Base-by-base conservation (phyloP, 2,888 invertebrate species). In the Sesamia inferens region DNA sequence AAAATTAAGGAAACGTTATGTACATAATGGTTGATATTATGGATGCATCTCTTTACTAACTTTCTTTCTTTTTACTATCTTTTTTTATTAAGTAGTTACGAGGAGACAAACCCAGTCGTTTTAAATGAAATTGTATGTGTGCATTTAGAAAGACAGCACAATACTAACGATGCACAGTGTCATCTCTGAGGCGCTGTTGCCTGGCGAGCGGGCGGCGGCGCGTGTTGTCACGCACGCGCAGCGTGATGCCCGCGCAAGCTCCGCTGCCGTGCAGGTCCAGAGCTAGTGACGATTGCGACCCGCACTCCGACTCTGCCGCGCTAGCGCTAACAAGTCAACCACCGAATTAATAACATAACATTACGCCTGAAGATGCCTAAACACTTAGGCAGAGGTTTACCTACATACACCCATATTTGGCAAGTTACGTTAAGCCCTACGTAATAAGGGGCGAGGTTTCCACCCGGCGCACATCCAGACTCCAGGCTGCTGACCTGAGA, bases 171-270 rank as follows among this genome's bases (percentile, higher is more conserved):
- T 97, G 97, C 70, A 97, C 97, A 59, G 97, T 97, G 84, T 98
- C 98, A 81, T 96, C 96, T 2, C 97, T 97, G 54, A 98, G 97
- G 64, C 98, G 97, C 82, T 97, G 97, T 89, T 98, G 98, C 11
- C 98, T 94, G 13, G 97, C 96, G 61, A 98, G 96, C 65, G 98
- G 97, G 89, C 98, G 98, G 61, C 98, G 96, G 65, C 98, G 97
- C 61, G 98, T 97, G 87, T 97, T 97, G 92, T 97, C 97, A 48
- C 97, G 96, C 81, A 97, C 96, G 85, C 97, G 94, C 87, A 97
- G 91, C 59, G 97, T 94, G 85, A 97, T 94, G 93, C 97, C 92
- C 94, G 93, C 94, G 88, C 95, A 93, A 11, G 94, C 94, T 80
- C 95, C 95, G 88, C 94, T 94, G 51, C 97, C 96, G 91, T 98